Evolutionary conservation across 2,797 vertebrate genomes (phyloP).

Genomic region (Phrynocephalus forsythii): DNA sequence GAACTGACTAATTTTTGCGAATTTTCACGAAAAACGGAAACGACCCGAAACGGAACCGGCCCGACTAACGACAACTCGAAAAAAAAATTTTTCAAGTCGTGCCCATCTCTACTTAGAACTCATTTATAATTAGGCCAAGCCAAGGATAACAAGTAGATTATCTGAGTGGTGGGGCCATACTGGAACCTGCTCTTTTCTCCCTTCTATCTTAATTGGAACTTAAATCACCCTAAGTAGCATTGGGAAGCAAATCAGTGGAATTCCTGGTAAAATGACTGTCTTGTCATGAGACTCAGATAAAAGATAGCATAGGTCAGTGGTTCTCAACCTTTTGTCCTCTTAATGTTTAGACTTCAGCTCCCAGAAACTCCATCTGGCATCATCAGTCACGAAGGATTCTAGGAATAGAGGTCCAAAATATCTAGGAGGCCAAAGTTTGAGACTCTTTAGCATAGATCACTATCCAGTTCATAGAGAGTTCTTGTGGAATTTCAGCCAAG

Average conservation of each 20-base stretch:
- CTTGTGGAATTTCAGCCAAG: background rate
- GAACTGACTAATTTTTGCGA: no score
- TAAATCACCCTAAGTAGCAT: background rate
- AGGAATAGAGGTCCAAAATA: background rate
- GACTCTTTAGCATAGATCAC: background rate
- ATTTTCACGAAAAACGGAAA: no score
- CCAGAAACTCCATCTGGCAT: no score
- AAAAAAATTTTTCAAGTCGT: no score
- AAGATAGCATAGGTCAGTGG: background rate
- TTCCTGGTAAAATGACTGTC: background rate
- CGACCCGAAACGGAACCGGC: no score
- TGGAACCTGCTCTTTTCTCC: background rate
- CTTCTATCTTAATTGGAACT: background rate
- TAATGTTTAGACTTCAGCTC: no score
- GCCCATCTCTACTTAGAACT: no score
- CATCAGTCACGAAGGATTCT: no score
- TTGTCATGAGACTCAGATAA: background rate
- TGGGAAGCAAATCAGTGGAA: background rate
- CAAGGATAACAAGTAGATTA: no score
- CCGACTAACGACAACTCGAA: no score
- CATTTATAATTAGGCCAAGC: background rate
- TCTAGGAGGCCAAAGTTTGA: background rate
- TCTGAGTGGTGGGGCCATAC: background rate
- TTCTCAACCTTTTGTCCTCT: no score
- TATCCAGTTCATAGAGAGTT: background rate